phyloP scores from a whole-genome alignment of 1,140 invertebrate species.

The Brachionus sp. region DNA sequence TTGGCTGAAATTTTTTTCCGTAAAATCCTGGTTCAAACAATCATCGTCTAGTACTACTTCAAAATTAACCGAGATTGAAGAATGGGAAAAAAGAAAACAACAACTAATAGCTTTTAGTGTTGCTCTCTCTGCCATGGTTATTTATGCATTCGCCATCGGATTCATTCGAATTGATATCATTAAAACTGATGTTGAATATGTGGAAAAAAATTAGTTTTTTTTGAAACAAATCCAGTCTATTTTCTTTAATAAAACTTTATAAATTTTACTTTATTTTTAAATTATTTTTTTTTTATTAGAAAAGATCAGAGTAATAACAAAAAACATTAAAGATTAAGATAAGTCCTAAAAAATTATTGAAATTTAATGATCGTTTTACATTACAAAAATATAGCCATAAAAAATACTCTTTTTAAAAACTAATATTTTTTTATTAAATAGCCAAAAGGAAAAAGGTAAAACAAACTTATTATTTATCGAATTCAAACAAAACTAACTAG shows the following conservation, averaged over 20 bases:
- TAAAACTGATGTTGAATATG: neutral
- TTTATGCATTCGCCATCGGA: conserved; percentile 39
- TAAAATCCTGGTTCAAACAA: neutral
- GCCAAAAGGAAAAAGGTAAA: neutral
- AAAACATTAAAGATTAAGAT: neutral
- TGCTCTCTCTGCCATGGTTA: conserved; percentile 11
- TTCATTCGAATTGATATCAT: conserved; percentile 33
- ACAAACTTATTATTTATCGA: neutral
- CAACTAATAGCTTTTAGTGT: neutral
- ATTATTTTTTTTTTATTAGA: neutral
- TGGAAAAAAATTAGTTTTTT: conserved; percentile 24
- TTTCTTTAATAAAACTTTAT: neutral
- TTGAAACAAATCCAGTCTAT: neutral
- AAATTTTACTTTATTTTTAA: neutral
- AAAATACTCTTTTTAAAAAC: neutral
- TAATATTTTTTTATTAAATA: neutral
- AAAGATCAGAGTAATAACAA: neutral
- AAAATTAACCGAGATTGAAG: neutral
- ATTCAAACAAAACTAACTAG: neutral
- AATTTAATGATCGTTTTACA: neutral
- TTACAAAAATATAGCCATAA: neutral
- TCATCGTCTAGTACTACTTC: neutral
- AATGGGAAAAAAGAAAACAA: conserved; percentile 29
- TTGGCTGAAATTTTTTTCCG: conserved; percentile 13
- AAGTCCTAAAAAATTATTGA: neutral